Evolutionary conservation across 2,113 vertebrate genomes (phyloP), one percentile per base, ranked within the genome.

Genomic region (Acinonyx jubatus): DNA sequence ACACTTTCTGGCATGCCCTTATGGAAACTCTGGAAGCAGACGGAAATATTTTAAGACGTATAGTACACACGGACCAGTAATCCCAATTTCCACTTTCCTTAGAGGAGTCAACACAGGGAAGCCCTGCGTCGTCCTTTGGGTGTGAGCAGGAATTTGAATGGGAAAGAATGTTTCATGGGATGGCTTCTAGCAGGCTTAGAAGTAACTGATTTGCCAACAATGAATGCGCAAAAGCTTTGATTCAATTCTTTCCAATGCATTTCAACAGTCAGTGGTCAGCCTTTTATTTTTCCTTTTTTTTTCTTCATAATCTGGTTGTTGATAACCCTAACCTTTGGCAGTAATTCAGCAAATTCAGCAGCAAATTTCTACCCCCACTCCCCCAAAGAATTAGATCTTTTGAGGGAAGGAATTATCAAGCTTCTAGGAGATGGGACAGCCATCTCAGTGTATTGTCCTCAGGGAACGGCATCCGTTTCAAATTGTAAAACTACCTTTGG

Each of bases 21-120:
- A 97, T 98, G 99, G 99, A 99, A 99, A 98, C 96, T 98, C 98
- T 94, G 95, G 98, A 96, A 98, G 98, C 98, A 98, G 98, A 98
- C 98, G 98, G 99, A 99, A 99, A 98, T 99, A 98, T 98, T 99
- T 99, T 98, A 97, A 99, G 98, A 98, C 92, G 81, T 98, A 98
- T 98, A 98, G 98, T 97, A 98, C 97, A 98, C 96, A 98, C 96
- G 98, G 98, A 97, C 97, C 97, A 98, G 98, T 97, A 98, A 98
- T 97, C 97, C 98, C 98, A 98, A 98, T 98, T 98, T 98, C 98
- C 98, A 98, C 97, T 98, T 98, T 98, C 98, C 97, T 97, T 33
- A 92, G 98, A 97, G 98, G 98, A 98, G 80, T 29, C 69, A 97
- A 97, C 96, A 89, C 94, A 89, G 52, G 66, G 97, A 97, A 98